phyloP scores from a whole-genome alignment of 2,888 invertebrate species.

The Drosophila macrospina region DNA sequence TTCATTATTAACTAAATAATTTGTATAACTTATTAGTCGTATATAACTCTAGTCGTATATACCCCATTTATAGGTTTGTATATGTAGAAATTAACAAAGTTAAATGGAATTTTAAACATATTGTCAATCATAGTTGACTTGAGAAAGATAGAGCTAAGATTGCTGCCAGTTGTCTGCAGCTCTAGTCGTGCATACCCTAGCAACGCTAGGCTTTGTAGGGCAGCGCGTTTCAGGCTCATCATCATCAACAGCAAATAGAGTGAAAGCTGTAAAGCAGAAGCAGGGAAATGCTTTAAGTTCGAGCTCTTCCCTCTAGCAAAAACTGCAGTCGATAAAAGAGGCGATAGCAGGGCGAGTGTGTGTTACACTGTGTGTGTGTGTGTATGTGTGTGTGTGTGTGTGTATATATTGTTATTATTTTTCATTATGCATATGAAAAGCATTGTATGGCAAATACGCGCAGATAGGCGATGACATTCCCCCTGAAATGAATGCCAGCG shows the following conservation, averaged over 20 bases:
- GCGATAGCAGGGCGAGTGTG: neutral
- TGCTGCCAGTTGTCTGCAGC: too few relatives aligned
- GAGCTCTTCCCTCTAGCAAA: constrained; percentile 25
- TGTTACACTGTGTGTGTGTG: neutral
- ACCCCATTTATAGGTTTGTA: constrained; percentile 4
- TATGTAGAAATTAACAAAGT: too few relatives aligned
- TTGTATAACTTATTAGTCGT: too few relatives aligned
- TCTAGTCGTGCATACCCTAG: neutral
- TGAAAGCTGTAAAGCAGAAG: constrained; percentile 9
- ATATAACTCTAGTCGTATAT: neutral
- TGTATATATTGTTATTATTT: constrained; percentile 38
- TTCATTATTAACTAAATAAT: too few relatives aligned
- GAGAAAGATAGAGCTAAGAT: too few relatives aligned
- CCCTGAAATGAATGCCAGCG: constrained; percentile 16
- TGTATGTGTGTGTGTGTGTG: constrained; percentile 22
- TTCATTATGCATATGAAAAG: constrained; percentile 67
- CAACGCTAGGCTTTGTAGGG: neutral
- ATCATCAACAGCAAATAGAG: constrained; percentile 31
- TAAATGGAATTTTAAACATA: too few relatives aligned
- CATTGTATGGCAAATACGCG: constrained; percentile 22
- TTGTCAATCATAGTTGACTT: too few relatives aligned
- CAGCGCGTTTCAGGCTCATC: constrained; percentile 10
- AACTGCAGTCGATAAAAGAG: constrained; percentile 26
- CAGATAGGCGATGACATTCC: constrained; percentile 21
- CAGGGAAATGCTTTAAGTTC: constrained; percentile 51